Percentiles rank a stretch among this genome's conserved stretches.
Conservation (phyloP, 2,888 invertebrate species). For the Drosophila quinaria region DNA sequence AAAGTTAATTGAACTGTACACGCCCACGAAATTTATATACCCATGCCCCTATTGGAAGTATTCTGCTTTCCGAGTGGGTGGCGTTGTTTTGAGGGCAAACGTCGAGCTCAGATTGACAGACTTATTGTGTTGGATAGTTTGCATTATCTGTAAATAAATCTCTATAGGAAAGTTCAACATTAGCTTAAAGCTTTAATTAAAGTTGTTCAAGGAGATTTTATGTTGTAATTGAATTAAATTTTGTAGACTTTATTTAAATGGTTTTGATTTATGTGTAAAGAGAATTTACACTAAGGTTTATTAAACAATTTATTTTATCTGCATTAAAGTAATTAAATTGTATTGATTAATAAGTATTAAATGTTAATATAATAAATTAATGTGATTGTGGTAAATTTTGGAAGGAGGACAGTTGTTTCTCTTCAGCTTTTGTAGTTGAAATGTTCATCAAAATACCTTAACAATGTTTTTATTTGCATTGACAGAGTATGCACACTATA, state of each 20-base stretch:
- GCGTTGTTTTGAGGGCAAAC: conserved; percentile 21
- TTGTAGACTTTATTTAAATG: background rate
- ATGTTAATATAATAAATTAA: too few species aligned
- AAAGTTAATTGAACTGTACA: conserved; percentile 72
- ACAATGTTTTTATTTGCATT: conserved; percentile 63
- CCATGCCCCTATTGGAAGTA: background rate
- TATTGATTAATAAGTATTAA: too few species aligned
- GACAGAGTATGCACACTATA: conserved; percentile 19
- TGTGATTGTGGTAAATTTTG: too few species aligned
- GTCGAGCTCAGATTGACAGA: conserved; percentile 21
- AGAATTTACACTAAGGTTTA: too few species aligned
- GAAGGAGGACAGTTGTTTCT: background rate
- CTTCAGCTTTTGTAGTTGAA: conserved; percentile 32
- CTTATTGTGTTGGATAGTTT: conserved; percentile 23
- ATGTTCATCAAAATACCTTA: conserved; percentile 57
- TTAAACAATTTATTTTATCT: too few species aligned
- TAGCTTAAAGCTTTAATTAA: background rate
- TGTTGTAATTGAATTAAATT: background rate
- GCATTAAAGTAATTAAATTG: too few species aligned
- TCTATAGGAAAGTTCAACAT: background rate
- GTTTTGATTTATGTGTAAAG: too few species aligned
- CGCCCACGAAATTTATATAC: conserved; percentile 61
- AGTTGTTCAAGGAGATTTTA: background rate
- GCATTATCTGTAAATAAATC: conserved; percentile 6
- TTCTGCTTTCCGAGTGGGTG: conserved; percentile 15